phyloP scores from a whole-genome alignment of 53 echinoderm and acorn worm species.

The Zoroaster sp. region DNA sequence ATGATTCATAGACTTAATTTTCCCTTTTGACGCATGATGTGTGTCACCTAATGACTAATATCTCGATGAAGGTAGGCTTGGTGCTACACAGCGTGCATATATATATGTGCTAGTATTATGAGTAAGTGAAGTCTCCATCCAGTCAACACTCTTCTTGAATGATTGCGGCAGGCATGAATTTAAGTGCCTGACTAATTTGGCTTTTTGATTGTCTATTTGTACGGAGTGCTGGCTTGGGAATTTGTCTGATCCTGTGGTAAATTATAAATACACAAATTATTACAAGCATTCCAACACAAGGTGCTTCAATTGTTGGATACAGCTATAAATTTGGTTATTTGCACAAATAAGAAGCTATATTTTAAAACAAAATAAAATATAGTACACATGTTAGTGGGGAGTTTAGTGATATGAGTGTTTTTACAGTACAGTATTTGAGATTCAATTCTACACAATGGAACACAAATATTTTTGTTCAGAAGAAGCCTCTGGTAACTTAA shows the following conservation, averaged over 20 bases:
- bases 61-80: not conserved
- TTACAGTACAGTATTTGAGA: too few species aligned
- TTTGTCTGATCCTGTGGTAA: not conserved
- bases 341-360: not conserved
- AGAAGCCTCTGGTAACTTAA: too few species aligned
- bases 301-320: not conserved
- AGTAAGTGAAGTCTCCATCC: not conserved
- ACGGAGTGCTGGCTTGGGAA: not conserved
- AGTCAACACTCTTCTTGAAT: not conserved
- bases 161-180: not conserved
- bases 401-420: too few species aligned
- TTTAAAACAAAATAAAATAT: too few species aligned
- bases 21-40: conserved; percentile 46
- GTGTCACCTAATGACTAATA: conserved; percentile 52
- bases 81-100: not conserved
- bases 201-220: conserved; percentile 35
- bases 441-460: too few species aligned
- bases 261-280: not conserved
- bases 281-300: not conserved
- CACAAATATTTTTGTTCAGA: too few species aligned
- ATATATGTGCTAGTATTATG: too few species aligned
- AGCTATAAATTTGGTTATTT: not conserved
- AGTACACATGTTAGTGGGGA: too few species aligned
- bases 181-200: conserved; percentile 35
- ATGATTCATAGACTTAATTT: conserved; percentile 51